phyloP scores from a whole-genome alignment of 1,140 invertebrate species.

The Aphis gossypii region DNA sequence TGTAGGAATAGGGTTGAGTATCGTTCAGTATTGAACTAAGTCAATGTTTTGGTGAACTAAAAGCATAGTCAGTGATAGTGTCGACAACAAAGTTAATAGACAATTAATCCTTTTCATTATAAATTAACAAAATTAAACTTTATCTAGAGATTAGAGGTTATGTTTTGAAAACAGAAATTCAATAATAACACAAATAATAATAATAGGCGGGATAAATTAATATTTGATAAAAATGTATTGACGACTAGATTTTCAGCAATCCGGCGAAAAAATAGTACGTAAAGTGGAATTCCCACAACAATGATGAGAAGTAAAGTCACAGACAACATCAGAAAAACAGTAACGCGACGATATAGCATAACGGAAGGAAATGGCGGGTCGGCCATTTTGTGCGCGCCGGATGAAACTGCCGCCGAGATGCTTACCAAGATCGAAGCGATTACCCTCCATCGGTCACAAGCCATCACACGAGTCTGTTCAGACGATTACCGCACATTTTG shows the following conservation, averaged over 20 bases:
- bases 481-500: slow-evolving; percentile 42
- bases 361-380: slow-evolving; percentile 45
- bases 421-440: slow-evolving; percentile 58
- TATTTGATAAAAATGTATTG: slow-evolving; percentile 41
- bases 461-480: slow-evolving; percentile 51
- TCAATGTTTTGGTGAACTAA: not conserved
- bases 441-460: slow-evolving; percentile 56
- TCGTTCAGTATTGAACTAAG: too few species aligned
- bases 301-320: accelerated
- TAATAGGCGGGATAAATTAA: slow-evolving; percentile 54
- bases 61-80: not conserved
- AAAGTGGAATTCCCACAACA: not conserved
- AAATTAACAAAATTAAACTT: slow-evolving; percentile 41
- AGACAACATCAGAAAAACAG: not conserved
- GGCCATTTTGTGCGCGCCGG: slow-evolving; percentile 51
- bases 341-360: not conserved
- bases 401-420: slow-evolving; percentile 32
- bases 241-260: not conserved
- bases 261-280: not conserved
- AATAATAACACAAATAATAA: slow-evolving; percentile 35
- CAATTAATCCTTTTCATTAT: not conserved
- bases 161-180: slow-evolving; percentile 54
- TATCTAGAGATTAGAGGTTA: slow-evolving; percentile 54
- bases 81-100: not conserved
- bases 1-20: too few species aligned